Base-by-base conservation (phyloP, 2,113 vertebrate genomes). In the Gobio gobio region DNA sequence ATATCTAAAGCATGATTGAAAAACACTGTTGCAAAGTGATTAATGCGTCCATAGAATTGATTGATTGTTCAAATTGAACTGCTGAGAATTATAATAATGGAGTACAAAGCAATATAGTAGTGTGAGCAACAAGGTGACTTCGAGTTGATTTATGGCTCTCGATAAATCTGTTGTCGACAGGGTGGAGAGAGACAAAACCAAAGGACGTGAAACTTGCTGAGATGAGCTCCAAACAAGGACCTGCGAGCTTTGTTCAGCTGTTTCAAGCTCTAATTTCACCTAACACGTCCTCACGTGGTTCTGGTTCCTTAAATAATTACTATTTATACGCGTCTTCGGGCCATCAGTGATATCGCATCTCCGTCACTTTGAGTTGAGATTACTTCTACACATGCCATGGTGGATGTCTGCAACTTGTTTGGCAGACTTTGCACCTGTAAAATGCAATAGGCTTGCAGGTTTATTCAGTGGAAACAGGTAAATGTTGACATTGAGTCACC, bases 231-330 rank as follows among this genome's bases (percentile, higher is more conserved):
- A 92, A 90, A 92, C 83, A 76, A 72, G 81, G 87, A 85, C 86
- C 78, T 87, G 78, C 70, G 84, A 90, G 90, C 91, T 94, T 91
- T 83, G 86, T 90, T 93, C 93, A 93, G 92, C 93, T 93, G 92
- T 92, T 92, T 92, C 89, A 75, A 91, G 88, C 92, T 93, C 90
- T 91, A 90, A 89, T 90, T 91, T 91, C 91, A 86, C 88, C 90
- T 90, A 86, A 86, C 90, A 92, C 89, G 87, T 93, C 89, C 89
- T 93, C 90, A 87, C 89, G 83, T 93, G 92, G 90, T 89, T 82
- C 74, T 22, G 78, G 82, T 91, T 90, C 68, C 75, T 88, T 88
- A 87, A 74, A 47, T 20, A 89, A 49, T 12, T 9, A 83, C 88
- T 94, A 92, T 92, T 91, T 91, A 91, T 93, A 91, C 85, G 61